Conservation (phyloP, 2,888 invertebrate species). For the Laspeyria flexula region DNA sequence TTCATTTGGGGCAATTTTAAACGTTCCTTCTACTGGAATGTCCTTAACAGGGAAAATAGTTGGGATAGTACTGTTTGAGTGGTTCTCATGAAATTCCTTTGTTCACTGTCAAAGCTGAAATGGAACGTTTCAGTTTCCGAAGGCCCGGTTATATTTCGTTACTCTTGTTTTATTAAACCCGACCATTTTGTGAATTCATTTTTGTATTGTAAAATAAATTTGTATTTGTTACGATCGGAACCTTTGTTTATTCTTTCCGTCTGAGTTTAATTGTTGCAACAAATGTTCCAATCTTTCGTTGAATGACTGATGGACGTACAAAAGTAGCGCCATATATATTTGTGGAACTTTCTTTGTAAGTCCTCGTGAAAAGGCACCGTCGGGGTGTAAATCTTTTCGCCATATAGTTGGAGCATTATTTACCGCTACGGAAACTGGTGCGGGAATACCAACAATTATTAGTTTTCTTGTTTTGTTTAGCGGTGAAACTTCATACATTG, state of each 20-base stretch:
- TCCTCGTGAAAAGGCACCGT: constrained; percentile 16
- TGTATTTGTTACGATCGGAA: constrained; percentile 9
- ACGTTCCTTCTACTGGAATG: constrained; percentile 20
- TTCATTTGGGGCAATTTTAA: constrained; percentile 32
- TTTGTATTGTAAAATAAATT: constrained; percentile 6
- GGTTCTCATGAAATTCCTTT: constrained; percentile 25
- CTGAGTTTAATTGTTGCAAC: constrained; percentile 7
- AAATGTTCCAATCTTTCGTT: not conserved
- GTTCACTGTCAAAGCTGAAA: constrained; percentile 21
- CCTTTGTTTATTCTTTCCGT: constrained; percentile 1
- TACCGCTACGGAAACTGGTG: constrained; percentile 46
- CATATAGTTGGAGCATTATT: constrained; percentile 52
- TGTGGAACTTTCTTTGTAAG: constrained; percentile 9
- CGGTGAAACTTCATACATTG: constrained; percentile 42
- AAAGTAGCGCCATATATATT: constrained; percentile 1
- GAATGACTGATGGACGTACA: not conserved
- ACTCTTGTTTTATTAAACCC: constrained; percentile 16
- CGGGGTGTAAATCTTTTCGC: constrained; percentile 35
- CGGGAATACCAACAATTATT: constrained; percentile 62
- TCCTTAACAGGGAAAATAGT: constrained; percentile 26
- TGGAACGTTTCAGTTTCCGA: constrained; percentile 14
- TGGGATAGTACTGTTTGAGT: constrained; percentile 19
- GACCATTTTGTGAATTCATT: constrained; percentile 9
- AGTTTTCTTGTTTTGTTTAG: constrained; percentile 63
- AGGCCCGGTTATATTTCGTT: constrained; percentile 12